phyloP scores from a whole-genome alignment of 2,113 vertebrate genomes.

The Dunckerocampus dactyliophorus region DNA sequence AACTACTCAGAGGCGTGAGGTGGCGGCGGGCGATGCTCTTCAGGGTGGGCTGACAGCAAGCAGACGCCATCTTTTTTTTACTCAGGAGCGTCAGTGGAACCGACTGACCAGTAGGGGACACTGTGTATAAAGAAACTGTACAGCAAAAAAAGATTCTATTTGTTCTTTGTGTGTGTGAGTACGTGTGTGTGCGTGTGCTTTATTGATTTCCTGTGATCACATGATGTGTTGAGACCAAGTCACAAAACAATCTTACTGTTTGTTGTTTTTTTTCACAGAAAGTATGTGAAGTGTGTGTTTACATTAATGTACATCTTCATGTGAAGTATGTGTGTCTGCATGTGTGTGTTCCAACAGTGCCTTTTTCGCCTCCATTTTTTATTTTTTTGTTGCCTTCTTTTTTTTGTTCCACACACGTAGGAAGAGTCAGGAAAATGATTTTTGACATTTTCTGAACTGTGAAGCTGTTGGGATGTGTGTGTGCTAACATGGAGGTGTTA shows the following conservation, averaged over 20 bases:
- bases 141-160: constrained; percentile 76
- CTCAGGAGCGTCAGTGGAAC: constrained; percentile 95
- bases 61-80: constrained; percentile 72
- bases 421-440: too few species aligned
- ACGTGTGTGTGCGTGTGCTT: constrained; percentile 36
- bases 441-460: too few species aligned
- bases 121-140: constrained; percentile 83
- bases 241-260: constrained; percentile 73
- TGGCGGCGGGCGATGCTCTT: constrained; percentile 42
- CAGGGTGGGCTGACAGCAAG: constrained; percentile 55
- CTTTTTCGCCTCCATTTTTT: constrained; percentile 70
- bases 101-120: constrained; percentile 83
- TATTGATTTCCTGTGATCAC: constrained; percentile 70
- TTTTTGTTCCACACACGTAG: constrained; percentile 32
- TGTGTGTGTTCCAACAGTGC: constrained; percentile 80
- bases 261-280: constrained; percentile 17
- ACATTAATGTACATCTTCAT: constrained; percentile 22
- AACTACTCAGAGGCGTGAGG: constrained; percentile 95
- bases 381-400: constrained; percentile 60
- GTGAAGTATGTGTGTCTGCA: constrained; percentile 15
- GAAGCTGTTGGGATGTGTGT: not conserved
- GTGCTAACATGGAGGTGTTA: too few species aligned
- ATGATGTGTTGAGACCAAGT: constrained; percentile 97
- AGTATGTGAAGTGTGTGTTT: not conserved
- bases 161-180: constrained; percentile 77